Conservation (phyloP, 2,113 vertebrate species). For the Mormyrus lacerda region DNA sequence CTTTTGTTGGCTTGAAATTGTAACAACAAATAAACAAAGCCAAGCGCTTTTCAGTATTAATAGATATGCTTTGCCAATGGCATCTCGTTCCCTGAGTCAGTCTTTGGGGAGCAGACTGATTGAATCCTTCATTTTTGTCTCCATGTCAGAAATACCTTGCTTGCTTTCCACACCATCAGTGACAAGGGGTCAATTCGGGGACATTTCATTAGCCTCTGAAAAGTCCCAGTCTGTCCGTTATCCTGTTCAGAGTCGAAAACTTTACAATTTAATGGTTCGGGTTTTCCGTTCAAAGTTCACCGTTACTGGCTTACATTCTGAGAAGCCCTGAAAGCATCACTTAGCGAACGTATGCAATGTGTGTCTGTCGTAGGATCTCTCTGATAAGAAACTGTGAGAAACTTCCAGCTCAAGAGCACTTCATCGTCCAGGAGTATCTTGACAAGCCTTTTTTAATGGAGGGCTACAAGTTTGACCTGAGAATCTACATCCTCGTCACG, state of each 20-base stretch:
- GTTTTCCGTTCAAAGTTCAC: neutral
- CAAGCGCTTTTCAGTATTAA: neutral
- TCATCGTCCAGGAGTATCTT: slow-evolving; percentile 97
- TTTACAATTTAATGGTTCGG: slow-evolving; percentile 4
- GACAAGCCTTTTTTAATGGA: slow-evolving; percentile 98
- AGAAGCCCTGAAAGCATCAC: neutral
- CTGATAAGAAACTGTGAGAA: slow-evolving; percentile 96
- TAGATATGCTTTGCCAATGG: slow-evolving; percentile 45
- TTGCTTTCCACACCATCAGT: slow-evolving; percentile 44
- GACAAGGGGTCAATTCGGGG: slow-evolving; percentile 60
- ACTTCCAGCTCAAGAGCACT: slow-evolving; percentile 90
- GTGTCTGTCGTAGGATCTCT: slow-evolving; percentile 72
- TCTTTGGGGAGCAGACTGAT: slow-evolving; percentile 46
- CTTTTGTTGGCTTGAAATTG: neutral
- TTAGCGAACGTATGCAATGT: neutral
- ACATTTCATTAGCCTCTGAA: slow-evolving; percentile 49
- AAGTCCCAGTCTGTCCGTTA: slow-evolving; percentile 45
- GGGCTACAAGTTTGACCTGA: slow-evolving; percentile 96
- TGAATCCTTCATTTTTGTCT: slow-evolving; percentile 25
- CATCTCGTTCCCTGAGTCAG: slow-evolving; percentile 36
- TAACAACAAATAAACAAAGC: neutral
- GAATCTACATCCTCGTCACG: slow-evolving; percentile 95
- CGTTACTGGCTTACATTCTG: neutral
- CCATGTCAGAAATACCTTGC: slow-evolving; percentile 35
- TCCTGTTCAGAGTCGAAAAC: slow-evolving; percentile 38